Percentiles rank a stretch among this genome's conserved stretches.
Evolutionary conservation across 2,888 invertebrate genomes (phyloP).

Genomic region (Caenorhabditis sinica): DNA sequence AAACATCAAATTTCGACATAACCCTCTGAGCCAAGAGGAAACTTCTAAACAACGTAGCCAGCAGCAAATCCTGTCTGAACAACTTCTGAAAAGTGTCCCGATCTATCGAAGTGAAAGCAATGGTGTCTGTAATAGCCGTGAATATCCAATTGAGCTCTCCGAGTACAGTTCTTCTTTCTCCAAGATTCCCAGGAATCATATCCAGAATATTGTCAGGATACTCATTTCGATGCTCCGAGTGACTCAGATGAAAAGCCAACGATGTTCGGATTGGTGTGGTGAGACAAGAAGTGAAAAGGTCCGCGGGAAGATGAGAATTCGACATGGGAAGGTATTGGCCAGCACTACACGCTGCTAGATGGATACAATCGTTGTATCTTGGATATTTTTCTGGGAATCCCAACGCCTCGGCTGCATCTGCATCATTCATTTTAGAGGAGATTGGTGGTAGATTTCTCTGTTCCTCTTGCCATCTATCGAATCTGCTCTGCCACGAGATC

Average conservation of each 20-base stretch:
- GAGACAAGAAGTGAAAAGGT: slow-evolving; percentile 96
- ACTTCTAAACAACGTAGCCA: slow-evolving; percentile 98
- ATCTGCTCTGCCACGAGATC: slow-evolving; percentile 56
- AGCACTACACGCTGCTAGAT: slow-evolving; percentile 95
- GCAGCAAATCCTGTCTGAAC: slow-evolving; percentile 94
- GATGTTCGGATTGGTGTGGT: slow-evolving; percentile 95
- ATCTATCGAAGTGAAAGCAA: slow-evolving; percentile 98
- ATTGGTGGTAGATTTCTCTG: slow-evolving; percentile 54
- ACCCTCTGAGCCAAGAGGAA: slow-evolving; percentile 97
- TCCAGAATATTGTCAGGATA: slow-evolving; percentile 80
- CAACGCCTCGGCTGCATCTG: slow-evolving; percentile 62
- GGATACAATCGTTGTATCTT: slow-evolving; percentile 88
- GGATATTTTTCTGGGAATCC: slow-evolving; percentile 68
- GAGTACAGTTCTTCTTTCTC: slow-evolving; percentile 91
- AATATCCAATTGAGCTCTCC: slow-evolving; percentile 99
- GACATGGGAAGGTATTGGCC: slow-evolving; percentile 94
- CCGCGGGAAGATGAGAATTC: slow-evolving; percentile 96
- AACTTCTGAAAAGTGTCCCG: slow-evolving; percentile 94
- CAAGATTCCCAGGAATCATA: slow-evolving; percentile 95
- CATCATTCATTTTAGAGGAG: slow-evolving; percentile 63
- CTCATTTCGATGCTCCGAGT: slow-evolving; percentile 72
- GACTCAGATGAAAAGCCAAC: slow-evolving; percentile 75
- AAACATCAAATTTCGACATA: slow-evolving; percentile 93
- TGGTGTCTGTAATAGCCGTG: slow-evolving; percentile 99
- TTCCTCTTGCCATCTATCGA: slow-evolving; percentile 65